Evolutionary conservation across 2,888 invertebrate species (phyloP).

Genomic region (Serrognathus titanus): DNA sequence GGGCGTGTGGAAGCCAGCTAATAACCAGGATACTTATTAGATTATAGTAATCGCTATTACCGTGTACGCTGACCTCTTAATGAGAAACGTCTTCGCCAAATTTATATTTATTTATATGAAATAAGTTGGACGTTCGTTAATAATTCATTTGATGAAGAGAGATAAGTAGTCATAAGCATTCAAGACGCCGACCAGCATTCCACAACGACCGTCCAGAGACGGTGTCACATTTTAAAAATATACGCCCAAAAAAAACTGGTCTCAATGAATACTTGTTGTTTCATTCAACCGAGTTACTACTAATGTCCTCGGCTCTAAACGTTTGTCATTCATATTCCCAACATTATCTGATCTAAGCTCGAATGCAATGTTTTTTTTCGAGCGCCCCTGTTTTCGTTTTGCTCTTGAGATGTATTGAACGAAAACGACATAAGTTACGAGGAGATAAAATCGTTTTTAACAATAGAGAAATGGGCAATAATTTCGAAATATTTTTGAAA

Average conservation of each 20-base stretch:
- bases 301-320: slow-evolving; percentile 13
- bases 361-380: background rate
- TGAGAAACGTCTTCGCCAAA: too few relatives aligned
- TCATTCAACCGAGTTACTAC: slow-evolving; percentile 26
- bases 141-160: slow-evolving; percentile 29
- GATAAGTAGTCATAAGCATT: slow-evolving; percentile 29
- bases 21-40: slow-evolving; percentile 45
- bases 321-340: slow-evolving; percentile 16
- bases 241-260: slow-evolving; percentile 15
- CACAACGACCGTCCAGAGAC: slow-evolving; percentile 22
- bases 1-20: slow-evolving; percentile 47
- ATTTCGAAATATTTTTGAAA: too few relatives aligned
- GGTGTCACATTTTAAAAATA: slow-evolving; percentile 25
- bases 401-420: too few relatives aligned
- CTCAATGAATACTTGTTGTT: slow-evolving; percentile 27
- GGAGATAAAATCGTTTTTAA: too few relatives aligned
- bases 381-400: too few relatives aligned
- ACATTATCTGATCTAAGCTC: slow-evolving; percentile 6
- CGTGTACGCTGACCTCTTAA: too few relatives aligned
- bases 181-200: slow-evolving; percentile 35
- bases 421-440: too few relatives aligned
- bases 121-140: slow-evolving; percentile 3
- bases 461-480: too few relatives aligned
- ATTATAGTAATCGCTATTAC: slow-evolving; percentile 42
- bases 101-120: too few relatives aligned